Evolutionary conservation across 1,140 invertebrate species (phyloP).

Genomic region (Drosophila bocqueti): DNA sequence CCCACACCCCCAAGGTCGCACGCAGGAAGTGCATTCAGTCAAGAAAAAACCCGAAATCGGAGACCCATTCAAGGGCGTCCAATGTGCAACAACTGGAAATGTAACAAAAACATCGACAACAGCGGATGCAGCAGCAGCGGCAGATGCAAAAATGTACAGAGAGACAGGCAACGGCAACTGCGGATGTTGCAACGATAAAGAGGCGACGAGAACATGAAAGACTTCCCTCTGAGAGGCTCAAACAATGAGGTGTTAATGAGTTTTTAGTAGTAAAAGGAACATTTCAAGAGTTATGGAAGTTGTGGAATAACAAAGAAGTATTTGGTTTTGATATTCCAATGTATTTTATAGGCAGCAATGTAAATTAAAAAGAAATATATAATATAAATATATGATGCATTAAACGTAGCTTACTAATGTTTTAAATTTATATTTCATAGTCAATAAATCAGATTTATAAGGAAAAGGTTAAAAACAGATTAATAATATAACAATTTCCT

Average conservation of each 20-base stretch:
- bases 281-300: not conserved
- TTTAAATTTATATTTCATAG: too few species aligned
- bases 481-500: too few species aligned
- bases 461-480: too few species aligned
- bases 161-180: constrained; percentile 11
- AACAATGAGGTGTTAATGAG: constrained; percentile 25
- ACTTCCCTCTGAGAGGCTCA: constrained; percentile 8
- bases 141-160: constrained; percentile 38
- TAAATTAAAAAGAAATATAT: not conserved
- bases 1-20: constrained; percentile 45
- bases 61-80: constrained; percentile 64
- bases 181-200: constrained; percentile 52
- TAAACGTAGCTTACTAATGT: too few species aligned
- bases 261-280: not conserved
- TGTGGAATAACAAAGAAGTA: not conserved
- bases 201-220: constrained; percentile 39
- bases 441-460: too few species aligned
- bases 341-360: not conserved
- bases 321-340: not conserved
- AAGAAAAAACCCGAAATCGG: constrained; percentile 57
- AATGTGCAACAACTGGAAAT: constrained; percentile 53
- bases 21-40: constrained; percentile 67
- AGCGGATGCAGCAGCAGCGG: constrained; percentile 50
- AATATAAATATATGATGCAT: too few species aligned
- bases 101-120: constrained; percentile 60